Evolutionary conservation across 2,888 invertebrate species (phyloP), one percentile per base, ranked within the genome.

Genomic region (Phengaris alcon): DNA sequence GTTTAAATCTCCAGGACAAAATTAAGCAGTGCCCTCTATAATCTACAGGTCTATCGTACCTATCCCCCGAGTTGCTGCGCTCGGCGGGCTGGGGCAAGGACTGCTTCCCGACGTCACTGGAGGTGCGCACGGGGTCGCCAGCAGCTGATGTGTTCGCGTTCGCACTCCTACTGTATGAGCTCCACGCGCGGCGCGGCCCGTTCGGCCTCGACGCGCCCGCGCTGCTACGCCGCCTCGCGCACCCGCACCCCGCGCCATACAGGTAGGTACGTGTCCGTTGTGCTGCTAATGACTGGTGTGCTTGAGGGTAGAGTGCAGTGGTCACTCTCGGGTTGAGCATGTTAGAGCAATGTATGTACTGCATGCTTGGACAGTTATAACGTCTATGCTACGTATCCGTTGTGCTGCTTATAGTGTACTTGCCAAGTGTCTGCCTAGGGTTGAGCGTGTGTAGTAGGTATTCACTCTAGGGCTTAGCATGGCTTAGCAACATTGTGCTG

Each of bases 121-220:
- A 94, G 87, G 77, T 87, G 81, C 81, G 88, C 79, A 80, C 85
- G 77, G 97, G 96, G 0, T 94, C 95, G 0, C 96, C 97, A 81
- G 96, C 96, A 81, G 97, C 97, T 0, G 98, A 98, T 86, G 95
- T 97, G 59, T 97, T 97, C 86, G 97, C 97, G 0, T 98, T 99
- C 86, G 97, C 96, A 0, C 96, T 98, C 73, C 95, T 98, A 74
- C 91, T 99, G 70, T 98, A 97, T 86, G 98, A 98, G 89, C 94
- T 98, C 80, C 96, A 98, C 85, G 96, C 97, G 13, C 93, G 98
- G 0, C 95, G 96, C 77, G 98, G 98, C 0, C 98, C 98, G 0
- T 98, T 97, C 84, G 97, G 97, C 0, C 94, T 94, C 13, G 95
- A 94, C 80, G 93, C 96, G 1, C 95, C 95, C 0, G 94, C 86